phyloP scores from a whole-genome alignment of 1,140 invertebrate species.

The Streblospio benedicti region DNA sequence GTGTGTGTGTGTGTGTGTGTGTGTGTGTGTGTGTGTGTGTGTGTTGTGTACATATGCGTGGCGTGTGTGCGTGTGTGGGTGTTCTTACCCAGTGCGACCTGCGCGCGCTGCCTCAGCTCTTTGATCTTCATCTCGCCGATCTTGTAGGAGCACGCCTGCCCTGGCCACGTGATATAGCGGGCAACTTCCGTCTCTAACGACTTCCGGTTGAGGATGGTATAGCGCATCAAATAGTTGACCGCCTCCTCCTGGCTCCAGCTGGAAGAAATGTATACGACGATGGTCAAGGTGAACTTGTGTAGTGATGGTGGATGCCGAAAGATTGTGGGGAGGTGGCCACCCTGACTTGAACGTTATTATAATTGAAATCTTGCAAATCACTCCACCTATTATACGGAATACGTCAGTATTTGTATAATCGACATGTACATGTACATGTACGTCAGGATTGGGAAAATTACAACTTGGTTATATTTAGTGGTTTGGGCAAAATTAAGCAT shows the following conservation, averaged over 20 bases:
- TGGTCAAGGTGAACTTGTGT: not conserved
- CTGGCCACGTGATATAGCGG: conserved; percentile 50
- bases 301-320: not conserved
- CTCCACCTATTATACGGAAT: not conserved
- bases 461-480: too few species aligned
- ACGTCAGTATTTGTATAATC: not conserved
- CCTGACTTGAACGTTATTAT: not conserved
- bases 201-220: conserved; percentile 32
- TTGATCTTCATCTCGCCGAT: conserved; percentile 50
- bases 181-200: conserved; percentile 42
- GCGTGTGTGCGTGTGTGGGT: not conserved
- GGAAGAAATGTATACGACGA: not conserved
- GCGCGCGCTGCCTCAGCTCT: conserved; percentile 41
- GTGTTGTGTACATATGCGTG: not conserved
- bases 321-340: not conserved
- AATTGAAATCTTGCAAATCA: not conserved
- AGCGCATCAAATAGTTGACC: conserved; percentile 41
- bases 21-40: not conserved
- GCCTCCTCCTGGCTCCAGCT: conserved; percentile 47
- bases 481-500: too few species aligned
- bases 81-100: conserved; percentile 36
- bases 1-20: not conserved
- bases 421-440: too few species aligned
- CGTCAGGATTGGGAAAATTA: too few species aligned
- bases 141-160: conserved; percentile 49